A percentile compares a stretch with the other conserved stretches of the same genome.
phyloP scores from a whole-genome alignment of 2,113 vertebrate species.

The Plotosus lineatus region DNA sequence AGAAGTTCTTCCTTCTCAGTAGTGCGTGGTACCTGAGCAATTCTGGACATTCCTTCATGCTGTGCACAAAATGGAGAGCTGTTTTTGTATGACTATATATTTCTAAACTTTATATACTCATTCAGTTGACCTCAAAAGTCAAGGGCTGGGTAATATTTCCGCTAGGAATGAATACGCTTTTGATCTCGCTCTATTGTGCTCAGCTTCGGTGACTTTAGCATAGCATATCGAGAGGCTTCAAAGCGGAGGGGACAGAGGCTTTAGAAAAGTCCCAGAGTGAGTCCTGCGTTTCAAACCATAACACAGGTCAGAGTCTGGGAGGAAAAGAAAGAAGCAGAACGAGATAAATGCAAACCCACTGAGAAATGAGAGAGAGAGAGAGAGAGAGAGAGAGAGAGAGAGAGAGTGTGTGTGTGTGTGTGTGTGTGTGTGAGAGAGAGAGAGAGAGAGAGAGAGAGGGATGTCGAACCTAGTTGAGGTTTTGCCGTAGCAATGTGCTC shows the following conservation, averaged over 20 bases:
- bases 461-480: conserved; percentile 62
- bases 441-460: conserved; percentile 63
- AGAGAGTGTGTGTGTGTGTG: neutral
- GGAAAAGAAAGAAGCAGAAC: neutral
- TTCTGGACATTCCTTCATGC: neutral
- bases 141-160: conserved; percentile 31
- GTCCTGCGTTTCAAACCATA: conserved; percentile 68
- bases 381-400: conserved; percentile 47
- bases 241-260: conserved; percentile 48
- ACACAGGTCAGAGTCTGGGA: conserved; percentile 61
- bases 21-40: neutral
- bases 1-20: neutral
- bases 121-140: neutral
- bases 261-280: conserved; percentile 61
- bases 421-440: neutral
- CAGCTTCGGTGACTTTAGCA: conserved; percentile 46
- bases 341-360: conserved; percentile 13
- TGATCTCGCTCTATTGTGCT: conserved; percentile 59
- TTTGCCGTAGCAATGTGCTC: conserved; percentile 60
- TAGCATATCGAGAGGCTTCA: conserved; percentile 36
- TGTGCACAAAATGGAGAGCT: neutral
- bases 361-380: neutral
- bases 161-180: conserved; percentile 26
- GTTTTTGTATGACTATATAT: neutral
- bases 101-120: neutral